Conservation (phyloP, 2,113 vertebrate species). For the Neolamprologus sp. region DNA sequence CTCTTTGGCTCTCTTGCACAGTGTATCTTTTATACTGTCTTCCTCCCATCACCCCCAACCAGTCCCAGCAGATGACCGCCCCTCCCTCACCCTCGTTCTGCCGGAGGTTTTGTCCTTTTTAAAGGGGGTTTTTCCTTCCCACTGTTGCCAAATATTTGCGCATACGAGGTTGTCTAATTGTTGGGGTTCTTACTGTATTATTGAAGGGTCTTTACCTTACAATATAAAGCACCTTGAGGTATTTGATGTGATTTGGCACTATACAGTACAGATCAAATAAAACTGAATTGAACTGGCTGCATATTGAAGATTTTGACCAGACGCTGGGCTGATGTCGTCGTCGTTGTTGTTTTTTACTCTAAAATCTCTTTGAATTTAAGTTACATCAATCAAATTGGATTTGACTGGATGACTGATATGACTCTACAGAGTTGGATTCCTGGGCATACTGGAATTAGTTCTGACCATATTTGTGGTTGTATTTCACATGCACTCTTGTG, state of each 20-base stretch:
- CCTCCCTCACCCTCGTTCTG: neutral
- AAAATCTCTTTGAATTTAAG: neutral
- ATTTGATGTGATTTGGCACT: neutral
- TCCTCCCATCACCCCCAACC: neutral
- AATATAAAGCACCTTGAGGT: neutral
- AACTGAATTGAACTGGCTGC: neutral
- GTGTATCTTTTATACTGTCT: neutral
- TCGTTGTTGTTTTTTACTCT: neutral
- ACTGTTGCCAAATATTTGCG: neutral
- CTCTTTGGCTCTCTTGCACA: neutral
- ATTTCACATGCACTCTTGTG: neutral
- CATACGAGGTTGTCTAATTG: neutral
- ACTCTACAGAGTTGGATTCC: neutral
- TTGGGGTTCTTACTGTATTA: neutral
- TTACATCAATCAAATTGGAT: neutral
- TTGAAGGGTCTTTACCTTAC: neutral
- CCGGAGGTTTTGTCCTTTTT: neutral
- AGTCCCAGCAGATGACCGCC: neutral
- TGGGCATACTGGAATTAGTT: neutral
- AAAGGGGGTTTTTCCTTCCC: neutral
- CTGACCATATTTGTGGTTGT: neutral
- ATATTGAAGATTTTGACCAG: neutral
- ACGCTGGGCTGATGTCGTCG: neutral
- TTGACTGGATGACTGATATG: neutral
- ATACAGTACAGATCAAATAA: neutral